Percentiles rank a stretch among this genome's conserved stretches.
These are phyloP conservation scores for Tetragonula carbonaria DNA, from an alignment of 2,888 invertebrate genomes.

Conservation along the genomic window DNA sequence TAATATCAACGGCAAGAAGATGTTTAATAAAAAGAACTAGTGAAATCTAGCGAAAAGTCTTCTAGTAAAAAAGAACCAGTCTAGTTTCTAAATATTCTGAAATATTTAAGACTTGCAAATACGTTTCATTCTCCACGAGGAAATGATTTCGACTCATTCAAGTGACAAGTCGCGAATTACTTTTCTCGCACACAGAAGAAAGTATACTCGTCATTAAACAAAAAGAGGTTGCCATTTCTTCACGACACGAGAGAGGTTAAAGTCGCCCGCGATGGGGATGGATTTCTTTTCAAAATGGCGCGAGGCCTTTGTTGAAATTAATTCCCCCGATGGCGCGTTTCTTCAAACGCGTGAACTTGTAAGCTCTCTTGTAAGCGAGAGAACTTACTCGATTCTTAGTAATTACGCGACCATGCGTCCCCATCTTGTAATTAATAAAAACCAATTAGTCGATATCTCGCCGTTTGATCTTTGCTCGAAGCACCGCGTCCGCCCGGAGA, in stretches of 20 bases:
- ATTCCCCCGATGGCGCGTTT: neutral
- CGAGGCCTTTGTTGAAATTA: conserved; percentile 24
- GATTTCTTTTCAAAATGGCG: conserved; percentile 26
- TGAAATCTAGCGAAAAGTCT: no score
- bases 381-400: conserved; percentile 2
- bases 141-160: no score
- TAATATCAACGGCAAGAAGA: no score
- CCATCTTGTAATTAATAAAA: conserved; percentile 47
- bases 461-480: conserved; percentile 28
- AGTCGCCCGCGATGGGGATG: conserved; percentile 17
- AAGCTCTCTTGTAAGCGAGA: neutral
- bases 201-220: no score
- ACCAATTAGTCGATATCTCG: conserved; percentile 53
- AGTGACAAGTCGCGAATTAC: no score
- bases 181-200: no score
- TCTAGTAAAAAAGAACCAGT: no score
- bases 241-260: neutral
- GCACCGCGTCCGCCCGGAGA: conserved; percentile 4
- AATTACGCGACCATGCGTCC: conserved; percentile 17
- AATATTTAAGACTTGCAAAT: no score
- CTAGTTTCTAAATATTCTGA: no score
- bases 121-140: no score
- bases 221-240: no score
- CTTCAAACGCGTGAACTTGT: neutral
- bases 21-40: no score